Conservation (phyloP, 2,797 vertebrate species). For the Ciconia nigra region DNA sequence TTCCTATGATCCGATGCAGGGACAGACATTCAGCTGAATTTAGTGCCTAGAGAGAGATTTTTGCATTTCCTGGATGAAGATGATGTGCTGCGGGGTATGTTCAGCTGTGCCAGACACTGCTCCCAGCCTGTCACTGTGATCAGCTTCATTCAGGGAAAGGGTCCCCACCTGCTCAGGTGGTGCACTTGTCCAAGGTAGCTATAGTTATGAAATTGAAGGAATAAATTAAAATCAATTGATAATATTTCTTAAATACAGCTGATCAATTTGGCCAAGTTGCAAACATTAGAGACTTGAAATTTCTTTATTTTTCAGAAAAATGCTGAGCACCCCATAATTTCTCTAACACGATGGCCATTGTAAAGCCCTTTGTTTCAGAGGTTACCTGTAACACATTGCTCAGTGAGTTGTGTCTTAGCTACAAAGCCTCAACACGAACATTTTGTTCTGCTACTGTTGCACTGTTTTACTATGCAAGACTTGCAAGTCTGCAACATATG, state of each 20-base stretch:
- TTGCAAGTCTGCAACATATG: constrained; percentile 29
- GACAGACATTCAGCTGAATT: not conserved
- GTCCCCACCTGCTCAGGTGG: fast-evolving
- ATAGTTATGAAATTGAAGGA: not conserved
- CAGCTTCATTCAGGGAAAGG: not conserved
- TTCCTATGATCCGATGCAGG: not conserved
- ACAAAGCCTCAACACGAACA: not conserved
- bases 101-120: not conserved
- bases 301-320: not conserved
- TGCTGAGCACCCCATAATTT: not conserved
- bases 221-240: not conserved
- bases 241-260: not conserved
- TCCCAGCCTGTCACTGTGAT: not conserved
- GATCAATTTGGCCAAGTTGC: not conserved
- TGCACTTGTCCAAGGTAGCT: not conserved
- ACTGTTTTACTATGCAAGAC: not conserved
- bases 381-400: not conserved
- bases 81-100: fast-evolving
- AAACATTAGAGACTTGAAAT: not conserved
- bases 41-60: not conserved
- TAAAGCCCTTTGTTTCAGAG: not conserved
- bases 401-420: not conserved
- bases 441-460: not conserved
- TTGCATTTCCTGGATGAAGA: not conserved
- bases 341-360: fast-evolving